These are phyloP conservation scores for Anguilla japonica DNA, from an alignment of 2,113 vertebrate genomes.

Conservation along the genomic window DNA sequence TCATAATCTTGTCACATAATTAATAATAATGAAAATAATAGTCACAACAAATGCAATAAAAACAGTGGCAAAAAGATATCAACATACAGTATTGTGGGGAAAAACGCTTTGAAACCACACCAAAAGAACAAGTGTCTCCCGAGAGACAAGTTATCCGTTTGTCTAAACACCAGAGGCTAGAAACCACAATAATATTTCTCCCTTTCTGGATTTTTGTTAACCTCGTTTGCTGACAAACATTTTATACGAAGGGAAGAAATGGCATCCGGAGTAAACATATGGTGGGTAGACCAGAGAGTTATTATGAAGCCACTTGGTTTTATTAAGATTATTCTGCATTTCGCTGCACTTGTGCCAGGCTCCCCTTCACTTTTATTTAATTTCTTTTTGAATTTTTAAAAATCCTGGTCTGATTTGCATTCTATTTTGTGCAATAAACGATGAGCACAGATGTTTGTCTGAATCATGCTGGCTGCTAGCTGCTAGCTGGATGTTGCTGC, in stretches of 20 bases:
- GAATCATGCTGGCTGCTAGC: neutral
- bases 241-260: neutral
- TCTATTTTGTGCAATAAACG: neutral
- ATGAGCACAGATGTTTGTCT: neutral
- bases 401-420: neutral
- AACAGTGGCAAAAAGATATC: neutral
- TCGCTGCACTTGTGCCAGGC: neutral
- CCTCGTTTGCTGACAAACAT: neutral
- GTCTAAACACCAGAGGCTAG: neutral
- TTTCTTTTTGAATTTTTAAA: too few relatives aligned
- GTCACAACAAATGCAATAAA: neutral
- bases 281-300: neutral
- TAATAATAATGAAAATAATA: conserved; percentile 6
- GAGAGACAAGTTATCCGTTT: neutral
- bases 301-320: neutral
- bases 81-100: too few relatives aligned
- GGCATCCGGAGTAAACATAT: neutral
- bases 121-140: too few relatives aligned
- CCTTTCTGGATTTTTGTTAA: neutral
- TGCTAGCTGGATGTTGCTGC: neutral
- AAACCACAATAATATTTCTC: neutral
- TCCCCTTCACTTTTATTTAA: too few relatives aligned
- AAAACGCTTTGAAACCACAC: too few relatives aligned
- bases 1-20: conserved; percentile 14
- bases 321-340: neutral